These are phyloP conservation scores for Nesoenas mayeri DNA, from an alignment of 2,113 vertebrate genomes.

Conservation along the genomic window DNA sequence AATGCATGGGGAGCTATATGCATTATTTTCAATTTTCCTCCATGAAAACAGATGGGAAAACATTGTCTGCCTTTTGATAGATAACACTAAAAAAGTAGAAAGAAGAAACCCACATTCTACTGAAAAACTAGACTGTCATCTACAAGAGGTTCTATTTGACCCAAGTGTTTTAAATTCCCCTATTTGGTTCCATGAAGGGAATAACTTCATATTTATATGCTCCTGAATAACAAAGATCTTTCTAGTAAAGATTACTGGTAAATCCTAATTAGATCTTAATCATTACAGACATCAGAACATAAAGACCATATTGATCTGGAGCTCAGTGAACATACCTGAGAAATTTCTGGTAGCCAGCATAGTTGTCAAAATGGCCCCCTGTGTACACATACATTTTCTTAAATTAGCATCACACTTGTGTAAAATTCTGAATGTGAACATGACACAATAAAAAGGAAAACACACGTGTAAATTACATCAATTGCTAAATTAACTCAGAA, in stretches of 20 bases:
- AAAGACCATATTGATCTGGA: background rate
- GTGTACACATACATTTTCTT: conserved; percentile 39
- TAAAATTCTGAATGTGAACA: background rate
- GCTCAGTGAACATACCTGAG: conserved; percentile 84
- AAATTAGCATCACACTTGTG: conserved; percentile 18
- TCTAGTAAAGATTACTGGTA: background rate
- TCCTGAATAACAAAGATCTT: background rate
- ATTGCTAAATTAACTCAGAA: background rate
- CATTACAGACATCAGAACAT: background rate
- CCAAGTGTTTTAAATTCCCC: background rate
- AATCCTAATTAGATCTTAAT: background rate
- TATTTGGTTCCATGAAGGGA: background rate
- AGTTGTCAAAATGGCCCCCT: conserved; percentile 98
- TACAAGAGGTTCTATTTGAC: background rate
- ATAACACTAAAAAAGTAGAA: background rate
- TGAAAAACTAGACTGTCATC: background rate
- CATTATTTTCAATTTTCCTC: background rate
- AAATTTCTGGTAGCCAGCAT: conserved; percentile 99
- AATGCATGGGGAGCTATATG: background rate
- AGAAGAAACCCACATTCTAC: background rate
- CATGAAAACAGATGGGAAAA: background rate
- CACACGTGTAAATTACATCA: background rate
- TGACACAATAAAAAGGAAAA: background rate
- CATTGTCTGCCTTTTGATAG: background rate
- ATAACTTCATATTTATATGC: background rate